Conservation (phyloP, 2,888 invertebrate genomes). For the Xestia c-nigrum region DNA sequence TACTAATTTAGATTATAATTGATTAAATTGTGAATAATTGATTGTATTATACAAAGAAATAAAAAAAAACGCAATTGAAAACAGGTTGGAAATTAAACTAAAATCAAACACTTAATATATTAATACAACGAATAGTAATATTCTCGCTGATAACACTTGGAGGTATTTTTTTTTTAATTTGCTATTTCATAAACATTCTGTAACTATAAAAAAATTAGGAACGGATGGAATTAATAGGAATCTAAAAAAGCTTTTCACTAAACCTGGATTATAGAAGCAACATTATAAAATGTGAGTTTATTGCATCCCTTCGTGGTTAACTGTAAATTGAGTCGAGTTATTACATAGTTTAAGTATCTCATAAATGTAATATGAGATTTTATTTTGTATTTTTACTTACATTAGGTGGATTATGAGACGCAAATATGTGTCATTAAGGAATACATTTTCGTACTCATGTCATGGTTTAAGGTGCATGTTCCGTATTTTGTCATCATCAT, state of each 20-base stretch:
- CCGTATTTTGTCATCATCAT: no score
- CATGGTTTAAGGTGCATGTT: not conserved
- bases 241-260: not conserved
- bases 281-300: slow-evolving; percentile 28
- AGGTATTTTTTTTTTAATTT: not conserved
- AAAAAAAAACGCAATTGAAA: no score
- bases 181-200: not conserved
- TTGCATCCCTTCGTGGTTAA: slow-evolving; percentile 12
- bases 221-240: not conserved
- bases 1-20: no score
- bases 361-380: slow-evolving; percentile 13
- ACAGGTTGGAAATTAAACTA: no score
- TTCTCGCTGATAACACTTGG: not conserved
- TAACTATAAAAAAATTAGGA: no score
- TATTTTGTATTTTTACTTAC: slow-evolving; percentile 5
- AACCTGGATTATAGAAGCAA: not conserved
- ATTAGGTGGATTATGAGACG: not conserved
- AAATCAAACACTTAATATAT: no score
- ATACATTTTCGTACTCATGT: not conserved
- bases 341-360: slow-evolving; percentile 17
- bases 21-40: no score
- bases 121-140: not conserved
- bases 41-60: no score
- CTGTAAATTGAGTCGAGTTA: slow-evolving; percentile 19
- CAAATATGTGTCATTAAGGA: not conserved